Evolutionary conservation across 2,888 invertebrate species (phyloP), one percentile per base, ranked within the genome.

Genomic region (Thumatha senex): DNA sequence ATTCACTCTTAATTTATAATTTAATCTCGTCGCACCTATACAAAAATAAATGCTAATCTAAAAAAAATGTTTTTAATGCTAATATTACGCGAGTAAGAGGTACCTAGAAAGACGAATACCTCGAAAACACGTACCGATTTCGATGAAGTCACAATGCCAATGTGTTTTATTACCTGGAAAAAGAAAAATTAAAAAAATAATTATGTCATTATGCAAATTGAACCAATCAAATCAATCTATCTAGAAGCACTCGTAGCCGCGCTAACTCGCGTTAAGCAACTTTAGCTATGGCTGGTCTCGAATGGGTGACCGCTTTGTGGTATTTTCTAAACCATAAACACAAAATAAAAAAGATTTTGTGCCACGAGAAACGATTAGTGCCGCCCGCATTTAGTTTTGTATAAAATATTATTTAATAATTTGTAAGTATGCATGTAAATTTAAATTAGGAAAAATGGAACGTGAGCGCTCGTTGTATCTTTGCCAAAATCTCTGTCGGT

Each of bases 401-500:
- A n/a, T n/a, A n/a, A n/a, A n/a, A n/a, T n/a, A 24, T 24, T 4
- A 24, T 24, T 24, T 24, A 5, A 40, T 59, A 70, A 75, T 70
- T 73, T 74, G 73, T 66, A 52, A 61, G 47, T 51, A 31, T 11
- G 44, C 49, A 54, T 54, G 55, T 47, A 54, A 64, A 60, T 52
- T 54, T 29, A 57, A 33, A 10, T 29, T 12, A 57, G 66, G 66
- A 67, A 67, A 57, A 62, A 29, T 56, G 8, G 67, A 46, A 62
- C 66, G 63, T 58, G 58, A 58, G 48, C 54, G 52, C 44, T 49
- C 43, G 15, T 31, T 55, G 64, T 56, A 63, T 51, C 62, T 77
- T 60, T 83, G 84, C 80, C 84, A 84, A 80, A 65, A 66, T 54
- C 73, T 67, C 18, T 24, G 18, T 5, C 18, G 31, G 8, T 73